Evolutionary conservation across 2,113 vertebrate species (phyloP), one percentile per base, ranked within the genome.

Genomic region (Clinocottus analis): DNA sequence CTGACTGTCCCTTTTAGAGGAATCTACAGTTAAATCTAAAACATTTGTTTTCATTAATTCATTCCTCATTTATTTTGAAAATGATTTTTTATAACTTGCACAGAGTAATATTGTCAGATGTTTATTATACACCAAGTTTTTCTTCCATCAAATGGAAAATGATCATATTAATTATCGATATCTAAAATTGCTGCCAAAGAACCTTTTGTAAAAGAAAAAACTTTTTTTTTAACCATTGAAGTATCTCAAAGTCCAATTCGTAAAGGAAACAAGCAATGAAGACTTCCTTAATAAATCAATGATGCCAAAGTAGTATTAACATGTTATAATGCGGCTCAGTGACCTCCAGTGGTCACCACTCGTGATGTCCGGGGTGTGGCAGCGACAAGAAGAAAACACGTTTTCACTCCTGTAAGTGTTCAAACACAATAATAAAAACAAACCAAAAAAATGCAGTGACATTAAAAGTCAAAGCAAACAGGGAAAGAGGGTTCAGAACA

Each of bases 401-500:
- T 21, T 11, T 0, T 1, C 19, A 23, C 5, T 23, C 31, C 25
- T 60, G n/a, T 69, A 23, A 7, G 9, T 21, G 25, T 45, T 51
- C 43, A 56, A 41, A 1, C 9, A 1, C 41, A 43, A 43, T 14
- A 14, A 43, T 31, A 16, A 56, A 56, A 27, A 27, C 19, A 21
- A 51, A 47, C 16, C 2, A 45, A 17, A 17, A 67, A 49, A 49
- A 19, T n/a, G 0, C 23, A 39, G 10, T 3, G 2, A 35, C 10
- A 27, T 12, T 0, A 33, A 3, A 23, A 61, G 31, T 3, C 4
- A 4, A 33, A 37, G 47, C 21, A 19, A 7, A n/a, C 2, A 11
- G 51, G 47, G 56, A 77, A 47, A 39, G 83, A 75, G 16, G n/a
- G 39, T 3, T 11, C 49, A 14, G 83, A 76, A 91, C 87, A 89